Base-by-base conservation (phyloP, 2,113 vertebrate genomes). In the Bambusicola thoracicus region DNA sequence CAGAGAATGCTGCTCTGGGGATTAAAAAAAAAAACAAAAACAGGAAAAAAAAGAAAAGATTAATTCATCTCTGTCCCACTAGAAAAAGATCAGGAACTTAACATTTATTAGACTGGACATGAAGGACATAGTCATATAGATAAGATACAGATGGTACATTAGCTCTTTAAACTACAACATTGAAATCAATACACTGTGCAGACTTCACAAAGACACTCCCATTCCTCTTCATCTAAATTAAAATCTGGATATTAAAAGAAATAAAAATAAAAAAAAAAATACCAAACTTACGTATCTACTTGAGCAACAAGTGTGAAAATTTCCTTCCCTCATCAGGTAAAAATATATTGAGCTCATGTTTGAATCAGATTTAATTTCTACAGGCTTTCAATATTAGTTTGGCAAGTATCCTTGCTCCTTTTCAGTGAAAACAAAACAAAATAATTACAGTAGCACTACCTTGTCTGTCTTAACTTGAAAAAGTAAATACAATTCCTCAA, bases 181-280 rank as follows among this genome's bases (percentile, higher is more conserved):
- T 93, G 90, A 95, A 95, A 96, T 95, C 94, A 91, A 91, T 95
- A 93, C 66, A 49, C 68, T 83, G 85, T 77, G 91, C 62, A 95
- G 73, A 70, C 85, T 75, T 62, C 73, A 78, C 73, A 93, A 93
- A 93, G 91, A 91, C 89, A 94, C 80, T 68, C 93, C 87, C 90
- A 95, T 90, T 94, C 76, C 88, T 93, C 85, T 93, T 90, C 65
- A 96, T 96, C 96, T 96, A 94, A 94, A 96, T 94, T 96, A 96
- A 96, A 96, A 96, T 95, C 96, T 96, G 85, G 43, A 76, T 85
- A 70, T 44, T 13, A 78, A 78, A 63, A 53, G 25, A 55, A 90
- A 94, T 89, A 87, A n/a, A 30, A 65, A 61, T 5, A 58, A 73
- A 56, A 91, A 89, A n/a, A 77, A 93, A 89, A 77, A 81, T 68